Conservation (phyloP, 2,113 vertebrate genomes). For the Archilochus colubris region DNA sequence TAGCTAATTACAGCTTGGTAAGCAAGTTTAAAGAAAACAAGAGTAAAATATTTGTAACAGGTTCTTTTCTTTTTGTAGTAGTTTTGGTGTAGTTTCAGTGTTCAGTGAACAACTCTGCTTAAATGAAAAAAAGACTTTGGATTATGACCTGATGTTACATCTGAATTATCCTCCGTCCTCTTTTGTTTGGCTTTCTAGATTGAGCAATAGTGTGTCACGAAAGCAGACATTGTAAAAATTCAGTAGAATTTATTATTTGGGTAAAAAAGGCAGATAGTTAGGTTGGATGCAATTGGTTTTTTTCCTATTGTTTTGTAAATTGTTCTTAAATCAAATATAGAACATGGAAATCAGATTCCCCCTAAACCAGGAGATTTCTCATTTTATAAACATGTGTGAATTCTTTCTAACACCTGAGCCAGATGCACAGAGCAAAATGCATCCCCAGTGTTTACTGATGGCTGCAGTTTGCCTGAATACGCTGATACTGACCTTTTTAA, state of each 20-base stretch:
- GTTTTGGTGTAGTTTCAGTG: background rate
- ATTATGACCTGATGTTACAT: background rate
- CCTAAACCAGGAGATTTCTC: background rate
- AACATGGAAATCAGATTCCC: background rate
- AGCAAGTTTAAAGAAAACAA: background rate
- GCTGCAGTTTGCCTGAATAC: background rate
- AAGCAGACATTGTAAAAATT: background rate
- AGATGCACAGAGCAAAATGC: background rate
- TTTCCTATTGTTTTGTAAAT: background rate
- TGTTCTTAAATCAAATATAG: background rate
- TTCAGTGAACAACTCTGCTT: background rate
- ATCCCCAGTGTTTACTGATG: background rate
- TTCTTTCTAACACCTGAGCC: background rate
- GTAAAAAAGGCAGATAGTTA: background rate
- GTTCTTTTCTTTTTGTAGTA: background rate
- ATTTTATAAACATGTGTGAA: background rate
- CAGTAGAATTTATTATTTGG: background rate
- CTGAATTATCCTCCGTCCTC: background rate
- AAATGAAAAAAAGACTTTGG: background rate
- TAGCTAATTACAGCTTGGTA: background rate
- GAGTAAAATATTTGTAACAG: background rate
- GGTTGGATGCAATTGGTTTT: background rate
- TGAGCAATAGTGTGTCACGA: background rate
- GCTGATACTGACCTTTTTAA: background rate
- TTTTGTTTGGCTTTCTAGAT: background rate